Conservation (phyloP, 2,797 vertebrate genomes). For the Odontamblyopus lacepedii region DNA sequence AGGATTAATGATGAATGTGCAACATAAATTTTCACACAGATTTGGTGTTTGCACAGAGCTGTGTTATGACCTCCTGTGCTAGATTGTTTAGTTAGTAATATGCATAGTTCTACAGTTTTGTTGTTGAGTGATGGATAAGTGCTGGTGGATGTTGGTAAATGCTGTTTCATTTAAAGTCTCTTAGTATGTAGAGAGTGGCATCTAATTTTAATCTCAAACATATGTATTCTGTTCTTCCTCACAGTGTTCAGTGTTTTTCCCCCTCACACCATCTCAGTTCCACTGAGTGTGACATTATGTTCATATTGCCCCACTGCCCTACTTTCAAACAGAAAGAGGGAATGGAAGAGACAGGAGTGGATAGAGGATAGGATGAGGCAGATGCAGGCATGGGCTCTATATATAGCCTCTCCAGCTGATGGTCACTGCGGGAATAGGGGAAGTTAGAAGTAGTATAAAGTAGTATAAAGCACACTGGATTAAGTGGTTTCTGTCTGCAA, state of each 20-base stretch:
- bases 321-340: conserved; percentile 72
- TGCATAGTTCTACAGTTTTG: conserved; percentile 3
- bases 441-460: conserved; percentile 14
- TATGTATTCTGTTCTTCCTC: conserved; percentile 32
- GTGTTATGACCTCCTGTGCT: neutral
- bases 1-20: neutral
- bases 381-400: conserved; percentile 72
- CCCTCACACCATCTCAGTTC: conserved; percentile 52
- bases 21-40: neutral
- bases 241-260: conserved; percentile 53
- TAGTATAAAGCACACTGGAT: conserved; percentile 31
- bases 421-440: conserved; percentile 63
- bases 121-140: conserved; percentile 14
- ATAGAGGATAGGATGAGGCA: conserved; percentile 70
- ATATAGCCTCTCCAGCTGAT: conserved; percentile 81
- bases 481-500: neutral
- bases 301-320: conserved; percentile 81
- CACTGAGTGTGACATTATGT: conserved; percentile 66
- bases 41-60: neutral
- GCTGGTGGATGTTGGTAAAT: neutral
- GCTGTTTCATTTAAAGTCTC: neutral
- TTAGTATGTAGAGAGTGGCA: neutral
- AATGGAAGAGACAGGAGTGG: conserved; percentile 61
- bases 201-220: conserved; percentile 23
- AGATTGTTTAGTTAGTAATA: neutral